Evolutionary conservation across 2,888 invertebrate genomes (phyloP), one percentile per base, ranked within the genome.

Genomic region (Parapristionchus giblindavisi): DNA sequence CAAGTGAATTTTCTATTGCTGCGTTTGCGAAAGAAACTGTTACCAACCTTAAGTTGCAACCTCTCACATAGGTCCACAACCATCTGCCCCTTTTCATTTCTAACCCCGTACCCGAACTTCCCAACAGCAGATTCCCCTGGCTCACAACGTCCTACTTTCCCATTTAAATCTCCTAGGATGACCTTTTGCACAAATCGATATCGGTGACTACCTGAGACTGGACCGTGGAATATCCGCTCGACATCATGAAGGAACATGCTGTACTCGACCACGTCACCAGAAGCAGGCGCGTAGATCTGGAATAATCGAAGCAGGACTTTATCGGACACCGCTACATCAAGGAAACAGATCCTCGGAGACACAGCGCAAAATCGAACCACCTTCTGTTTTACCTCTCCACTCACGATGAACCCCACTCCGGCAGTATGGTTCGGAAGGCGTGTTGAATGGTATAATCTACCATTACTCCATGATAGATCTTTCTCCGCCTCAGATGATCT

Each of bases 31-130:
- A 52, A 52, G 52, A 52, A 52, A 24, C 52, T 52, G 52, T 52
- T 52, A n/a, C 52, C 52, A 21, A 52, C 4, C 52, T 24, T 52
- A n/a, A 52, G 52, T n/a, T 52, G 52, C 3, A 52, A 24, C 24
- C 52, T 52, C 24, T 52, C 52, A 24, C 52, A 52, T 21, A 52
- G 52, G 4, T 52, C 52, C 4, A 52, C 52, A 24, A 52, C 52
- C 52, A 52, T 52, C 24, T 52, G 52, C 24, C 52, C 52, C 52
- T 52, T 52, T 52, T 52, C 52, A 52, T 52, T 52, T 24, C 52
- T 52, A 52, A n/a, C 24, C 52, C 4, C 17, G 4, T 52, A 3
- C 52, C 52, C 52, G 52, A 52, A 52, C 24, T 52, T 52, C 52
- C 52, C 52, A 21, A 52, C 52, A 21, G 52, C 21, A 52, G 24